phyloP scores from a whole-genome alignment of 2,888 invertebrate genomes.

The Latrodectus hesperus region DNA sequence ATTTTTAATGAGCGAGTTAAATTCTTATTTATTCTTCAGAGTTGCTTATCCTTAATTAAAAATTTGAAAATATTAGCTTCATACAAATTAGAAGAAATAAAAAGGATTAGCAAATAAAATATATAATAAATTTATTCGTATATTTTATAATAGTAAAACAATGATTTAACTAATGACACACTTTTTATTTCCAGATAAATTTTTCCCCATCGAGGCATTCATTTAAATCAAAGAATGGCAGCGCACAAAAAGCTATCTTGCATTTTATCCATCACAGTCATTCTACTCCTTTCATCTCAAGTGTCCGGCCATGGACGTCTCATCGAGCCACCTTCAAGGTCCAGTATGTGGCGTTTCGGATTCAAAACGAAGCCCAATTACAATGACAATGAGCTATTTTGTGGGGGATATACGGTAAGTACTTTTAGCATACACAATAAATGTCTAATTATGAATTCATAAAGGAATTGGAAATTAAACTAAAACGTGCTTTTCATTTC shows the following conservation, averaged over 20 bases:
- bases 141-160: neutral
- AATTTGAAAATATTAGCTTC: neutral
- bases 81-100: neutral
- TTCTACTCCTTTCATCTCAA: constrained; percentile 5
- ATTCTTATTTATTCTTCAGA: too few species aligned
- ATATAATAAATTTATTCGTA: neutral
- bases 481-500: too few species aligned
- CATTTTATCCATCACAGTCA: neutral
- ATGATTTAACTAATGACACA: neutral
- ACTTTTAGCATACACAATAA: neutral
- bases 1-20: too few species aligned
- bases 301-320: constrained; percentile 72
- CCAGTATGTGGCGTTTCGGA: constrained; percentile 79
- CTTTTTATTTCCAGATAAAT: neutral
- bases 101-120: neutral
- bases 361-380: constrained; percentile 77
- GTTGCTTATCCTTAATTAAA: neutral
- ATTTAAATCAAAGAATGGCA: constrained; percentile 9
- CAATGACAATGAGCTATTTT: constrained; percentile 73
- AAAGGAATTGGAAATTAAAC: too few species aligned
- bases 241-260: neutral
- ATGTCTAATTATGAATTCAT: too few species aligned
- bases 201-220: neutral
- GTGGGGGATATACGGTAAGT: constrained; percentile 75
- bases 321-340: constrained; percentile 72